phyloP scores from a whole-genome alignment of 92 coral and sea anemone genomes.

The Pocillopora meandrina region DNA sequence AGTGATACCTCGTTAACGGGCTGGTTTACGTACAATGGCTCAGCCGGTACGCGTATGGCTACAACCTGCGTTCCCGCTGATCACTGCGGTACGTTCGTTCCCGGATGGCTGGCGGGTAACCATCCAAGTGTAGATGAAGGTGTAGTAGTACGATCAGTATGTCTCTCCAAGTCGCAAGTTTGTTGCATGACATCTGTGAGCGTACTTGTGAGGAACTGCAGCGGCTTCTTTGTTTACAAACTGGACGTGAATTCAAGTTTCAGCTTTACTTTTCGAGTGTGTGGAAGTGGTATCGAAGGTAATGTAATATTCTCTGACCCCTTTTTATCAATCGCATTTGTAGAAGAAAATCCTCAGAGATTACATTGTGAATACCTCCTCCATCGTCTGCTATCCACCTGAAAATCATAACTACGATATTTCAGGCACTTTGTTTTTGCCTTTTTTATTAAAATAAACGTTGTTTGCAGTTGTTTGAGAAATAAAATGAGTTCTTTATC shows the following conservation, averaged over 20 bases:
- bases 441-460: too few relatives aligned
- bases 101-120: slow-evolving; percentile 49
- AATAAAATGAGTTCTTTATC: too few relatives aligned
- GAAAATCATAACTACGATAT: too few relatives aligned
- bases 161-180: not conserved
- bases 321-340: too few relatives aligned
- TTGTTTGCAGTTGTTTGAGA: too few relatives aligned
- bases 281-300: slow-evolving; percentile 34
- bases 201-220: slow-evolving; percentile 46
- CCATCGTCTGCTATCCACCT: too few relatives aligned
- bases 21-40: slow-evolving; percentile 30
- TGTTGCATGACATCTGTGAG: not conserved
- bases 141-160: slow-evolving; percentile 24
- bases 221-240: slow-evolving; percentile 41
- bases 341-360: too few relatives aligned
- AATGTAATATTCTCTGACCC: not conserved
- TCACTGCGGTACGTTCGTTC: slow-evolving; percentile 33
- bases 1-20: slow-evolving; percentile 9
- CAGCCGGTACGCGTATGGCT: slow-evolving; percentile 38
- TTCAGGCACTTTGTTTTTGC: too few relatives aligned
- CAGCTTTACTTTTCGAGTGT: slow-evolving; percentile 8
- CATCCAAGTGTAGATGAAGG: slow-evolving; percentile 42
- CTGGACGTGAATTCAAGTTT: not conserved
- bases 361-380: too few relatives aligned
- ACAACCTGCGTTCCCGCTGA: slow-evolving; percentile 35